Evolutionary conservation across 2,797 vertebrate genomes (phyloP), one percentile per base, ranked within the genome.

Genomic region (Poecilia velifera): DNA sequence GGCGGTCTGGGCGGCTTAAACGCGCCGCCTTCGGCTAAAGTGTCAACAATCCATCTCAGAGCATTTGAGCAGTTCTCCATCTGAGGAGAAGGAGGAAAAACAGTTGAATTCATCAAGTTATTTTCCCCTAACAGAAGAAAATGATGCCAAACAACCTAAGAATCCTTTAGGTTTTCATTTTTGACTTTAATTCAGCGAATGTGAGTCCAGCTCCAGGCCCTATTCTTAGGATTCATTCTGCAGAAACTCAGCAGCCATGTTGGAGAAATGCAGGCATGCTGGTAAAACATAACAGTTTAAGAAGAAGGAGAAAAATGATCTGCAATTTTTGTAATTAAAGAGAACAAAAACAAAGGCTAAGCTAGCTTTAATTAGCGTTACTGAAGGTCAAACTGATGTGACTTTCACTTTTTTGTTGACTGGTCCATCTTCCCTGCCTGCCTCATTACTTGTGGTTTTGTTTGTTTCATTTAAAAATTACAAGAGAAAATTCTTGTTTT

Each of bases 31-130:
- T 96, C 95, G 25, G 95, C 95, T 81, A 98, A 87, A 25, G 95
- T 92, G 2, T 97, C 97, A 1, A 97, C 95, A 70, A 98, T 94
- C 97, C 97, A 97, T 79, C 87, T 88, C 62, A 98, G 93, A 47
- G 97, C 95, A 0, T 85, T 94, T 6, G 94, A 94, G 86, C 96
- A 97, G 70, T 97, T 96, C 72, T 97, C 96, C 92, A 97, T 94
- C 97, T 98, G 90, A 76, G 64, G 9, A 34, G 4, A 55, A 74
- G 31, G 18, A 0, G 9, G 28, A 6, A 13, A 12, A 31, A 41
- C 72, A 5, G 76, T 20, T 16, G 18, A 41, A 16, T 25, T 22
- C 1, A 51, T 73, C 13, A 10, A 2, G 31, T 39, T 39, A 14
- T 39, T 14, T 53, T 51, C 8, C 31, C 22, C 25, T 18, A n/a